Evolutionary conservation across 1,140 invertebrate genomes (phyloP), one percentile per base, ranked within the genome.

Genomic region (Campoletis sonorensis): DNA sequence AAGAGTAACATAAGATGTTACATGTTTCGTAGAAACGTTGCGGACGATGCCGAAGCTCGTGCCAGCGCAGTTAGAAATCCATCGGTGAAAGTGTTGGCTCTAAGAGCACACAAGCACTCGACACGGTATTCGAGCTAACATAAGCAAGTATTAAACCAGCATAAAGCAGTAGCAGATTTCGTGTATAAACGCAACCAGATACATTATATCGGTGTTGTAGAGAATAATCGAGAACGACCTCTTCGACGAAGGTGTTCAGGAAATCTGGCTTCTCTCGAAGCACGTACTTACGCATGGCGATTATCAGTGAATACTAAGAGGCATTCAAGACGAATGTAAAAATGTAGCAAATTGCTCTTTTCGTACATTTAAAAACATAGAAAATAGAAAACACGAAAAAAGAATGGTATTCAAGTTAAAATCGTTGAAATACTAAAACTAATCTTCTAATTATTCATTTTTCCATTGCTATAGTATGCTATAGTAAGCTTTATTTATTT

Each of bases 1-100:
- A 58, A 23, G 10, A 23, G n/a, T 23, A 64, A 26, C 30, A 30
- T 67, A 8, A 67, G 54, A 21, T 49, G 37, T 45, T 11, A 45
- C 40, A 73, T 80, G 72, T 33, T 61, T 71, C 13, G 33, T 30
- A 33, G 54, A 18, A 80, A 71, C 51, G 61, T 81, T 82, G 82
- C 71, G 81, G 81, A 84, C 81, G 81, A 27, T 67, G 72, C 84
- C 45, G 75, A 84, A 84, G 79, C 80, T 79, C 68, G 64, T 81
- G 81, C 75, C 70, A 61, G 71, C 40, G 40, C 80, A 84, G 85
- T 90, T 90, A 90, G 89, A 89, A 90, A 90, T 88, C 88, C 84
- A 70, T 80, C 79, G 87, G 89, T 90, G 89, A 90, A 90, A 90
- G 89, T 90, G 88, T 87, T 90, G 79, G 85, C 83, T 83, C 67